Percentiles rank a stretch among this genome's conserved stretches.
Evolutionary conservation across 2,888 invertebrate species (phyloP).

Genomic region (Caradrina clavipalpis): DNA sequence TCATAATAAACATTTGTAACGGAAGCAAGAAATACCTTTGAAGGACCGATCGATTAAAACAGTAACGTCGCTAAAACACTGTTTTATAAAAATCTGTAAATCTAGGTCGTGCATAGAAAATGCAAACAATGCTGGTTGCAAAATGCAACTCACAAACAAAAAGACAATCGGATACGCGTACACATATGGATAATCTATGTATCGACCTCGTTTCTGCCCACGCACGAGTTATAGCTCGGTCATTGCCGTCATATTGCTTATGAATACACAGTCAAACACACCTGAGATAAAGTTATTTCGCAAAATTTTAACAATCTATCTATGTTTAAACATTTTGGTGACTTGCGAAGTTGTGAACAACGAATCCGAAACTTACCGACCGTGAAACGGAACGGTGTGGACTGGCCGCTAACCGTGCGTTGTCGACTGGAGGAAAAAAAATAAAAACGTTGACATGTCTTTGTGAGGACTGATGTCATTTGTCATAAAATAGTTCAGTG

Average conservation of each 20-base stretch:
- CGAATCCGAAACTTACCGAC: slow-evolving; percentile 66
- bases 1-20: slow-evolving; percentile 12
- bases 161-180: slow-evolving; percentile 72
- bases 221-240: slow-evolving; percentile 79
- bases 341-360: slow-evolving; percentile 49
- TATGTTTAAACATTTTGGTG: slow-evolving; percentile 28
- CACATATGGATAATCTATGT: slow-evolving; percentile 74
- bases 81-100: slow-evolving; percentile 48
- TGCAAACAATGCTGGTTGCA: slow-evolving; percentile 80
- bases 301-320: slow-evolving; percentile 52
- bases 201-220: slow-evolving; percentile 84
- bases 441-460: slow-evolving; percentile 83
- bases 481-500: slow-evolving; percentile 71
- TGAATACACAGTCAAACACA: slow-evolving; percentile 64
- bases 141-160: slow-evolving; percentile 81
- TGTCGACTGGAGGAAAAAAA: slow-evolving; percentile 76
- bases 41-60: slow-evolving; percentile 1
- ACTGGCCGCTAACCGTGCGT: slow-evolving; percentile 73
- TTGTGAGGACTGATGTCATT: slow-evolving; percentile 75
- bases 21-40: slow-evolving; percentile 9
- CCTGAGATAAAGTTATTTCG: slow-evolving; percentile 62
- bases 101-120: slow-evolving; percentile 69
- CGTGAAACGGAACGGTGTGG: slow-evolving; percentile 86
- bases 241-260: slow-evolving; percentile 79
- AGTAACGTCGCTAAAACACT: not conserved